phyloP scores from a whole-genome alignment of 2,113 vertebrate species.

The Sclerurus mexicanus region DNA sequence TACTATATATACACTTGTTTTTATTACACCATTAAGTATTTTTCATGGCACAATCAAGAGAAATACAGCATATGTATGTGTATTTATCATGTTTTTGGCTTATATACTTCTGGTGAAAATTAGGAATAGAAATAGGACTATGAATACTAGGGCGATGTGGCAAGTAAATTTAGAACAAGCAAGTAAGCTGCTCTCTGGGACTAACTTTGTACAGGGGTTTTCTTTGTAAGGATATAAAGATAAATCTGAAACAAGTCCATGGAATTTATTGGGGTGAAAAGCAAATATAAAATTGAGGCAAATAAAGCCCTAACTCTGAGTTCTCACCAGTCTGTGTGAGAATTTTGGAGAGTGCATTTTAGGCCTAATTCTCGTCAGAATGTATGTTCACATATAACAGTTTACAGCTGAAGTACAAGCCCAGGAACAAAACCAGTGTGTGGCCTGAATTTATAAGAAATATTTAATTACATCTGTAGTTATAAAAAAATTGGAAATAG shows the following conservation, averaged over 20 bases:
- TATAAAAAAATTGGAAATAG: background rate
- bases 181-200: background rate
- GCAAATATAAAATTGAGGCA: background rate
- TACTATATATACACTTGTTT: background rate
- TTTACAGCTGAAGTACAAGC: background rate
- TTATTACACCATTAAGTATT: background rate
- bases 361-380: background rate
- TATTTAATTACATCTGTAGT: conserved; percentile 24
- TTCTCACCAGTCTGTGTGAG: background rate
- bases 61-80: background rate
- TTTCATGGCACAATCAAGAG: background rate
- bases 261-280: background rate
- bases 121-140: background rate
- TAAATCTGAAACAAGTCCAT: background rate
- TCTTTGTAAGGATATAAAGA: background rate
- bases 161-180: background rate
- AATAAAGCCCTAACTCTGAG: background rate
- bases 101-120: conserved; percentile 9
- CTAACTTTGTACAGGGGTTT: background rate
- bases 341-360: background rate
- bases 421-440: background rate
- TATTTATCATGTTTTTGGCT: background rate
- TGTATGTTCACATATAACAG: background rate
- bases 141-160: background rate
- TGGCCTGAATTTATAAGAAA: background rate